These are phyloP conservation scores for Phoebastria nigripes DNA, from an alignment of 2,797 vertebrate species.

Conservation along the genomic window DNA sequence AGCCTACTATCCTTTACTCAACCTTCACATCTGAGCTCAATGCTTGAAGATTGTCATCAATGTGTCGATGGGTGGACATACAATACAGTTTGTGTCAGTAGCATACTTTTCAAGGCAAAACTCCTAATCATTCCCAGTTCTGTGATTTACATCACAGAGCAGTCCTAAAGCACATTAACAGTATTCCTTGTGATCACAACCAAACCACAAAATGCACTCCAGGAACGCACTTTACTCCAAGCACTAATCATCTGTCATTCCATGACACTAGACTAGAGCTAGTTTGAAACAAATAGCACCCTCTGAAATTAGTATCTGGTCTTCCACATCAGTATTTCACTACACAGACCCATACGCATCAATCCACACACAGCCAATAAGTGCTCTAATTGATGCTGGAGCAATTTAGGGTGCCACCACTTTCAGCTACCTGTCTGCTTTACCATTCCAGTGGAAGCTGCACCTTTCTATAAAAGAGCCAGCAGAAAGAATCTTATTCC, in stretches of 20 bases:
- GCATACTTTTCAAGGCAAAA: background rate
- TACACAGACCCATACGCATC: background rate
- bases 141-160: background rate
- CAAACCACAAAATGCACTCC: background rate
- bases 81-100: background rate
- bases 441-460: background rate
- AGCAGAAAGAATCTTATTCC: background rate
- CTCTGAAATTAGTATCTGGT: background rate
- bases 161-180: background rate
- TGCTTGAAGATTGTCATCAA: background rate
- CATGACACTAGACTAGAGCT: background rate
- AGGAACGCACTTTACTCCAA: background rate
- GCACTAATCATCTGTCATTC: background rate
- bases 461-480: background rate
- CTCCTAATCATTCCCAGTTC: background rate
- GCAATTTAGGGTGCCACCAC: background rate
- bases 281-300: background rate
- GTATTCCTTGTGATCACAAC: background rate
- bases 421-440: background rate
- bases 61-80: fast-evolving
- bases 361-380: background rate
- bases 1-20: background rate
- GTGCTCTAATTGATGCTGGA: background rate
- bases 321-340: background rate
- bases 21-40: background rate